Evolutionary conservation across 2,888 invertebrate species (phyloP).

Genomic region (Onchidella celtica): DNA sequence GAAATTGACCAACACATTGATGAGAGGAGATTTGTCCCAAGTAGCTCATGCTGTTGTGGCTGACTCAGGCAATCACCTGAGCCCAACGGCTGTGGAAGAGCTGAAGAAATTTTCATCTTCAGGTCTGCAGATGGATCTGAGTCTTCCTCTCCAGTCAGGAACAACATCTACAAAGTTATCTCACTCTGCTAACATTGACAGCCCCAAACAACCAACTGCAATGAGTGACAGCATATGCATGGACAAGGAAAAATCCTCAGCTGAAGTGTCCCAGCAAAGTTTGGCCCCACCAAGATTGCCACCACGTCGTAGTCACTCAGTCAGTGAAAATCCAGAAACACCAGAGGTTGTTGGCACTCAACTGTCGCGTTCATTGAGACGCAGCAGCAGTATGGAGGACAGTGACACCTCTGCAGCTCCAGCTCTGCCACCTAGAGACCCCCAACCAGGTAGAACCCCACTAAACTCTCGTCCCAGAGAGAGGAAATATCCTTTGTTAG

Average conservation of each 20-base stretch:
- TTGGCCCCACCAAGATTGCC: conserved; percentile 33
- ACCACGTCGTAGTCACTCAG: conserved; percentile 39
- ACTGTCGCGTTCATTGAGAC: neutral
- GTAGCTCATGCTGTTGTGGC: neutral
- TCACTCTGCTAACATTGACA: neutral
- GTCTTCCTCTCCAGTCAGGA: neutral
- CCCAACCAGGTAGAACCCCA: conserved; percentile 37
- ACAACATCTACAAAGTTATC: too few species aligned
- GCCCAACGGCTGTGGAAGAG: neutral
- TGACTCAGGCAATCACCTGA: neutral
- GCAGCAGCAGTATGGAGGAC: conserved; percentile 26
- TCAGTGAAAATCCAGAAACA: conserved; percentile 40
- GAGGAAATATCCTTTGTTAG: conserved; percentile 32
- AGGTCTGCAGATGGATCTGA: neutral
- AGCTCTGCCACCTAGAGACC: conserved; percentile 40
- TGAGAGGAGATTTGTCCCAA: neutral
- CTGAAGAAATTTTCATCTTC: neutral
- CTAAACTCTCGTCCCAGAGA: conserved; percentile 38
- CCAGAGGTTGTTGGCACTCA: neutral
- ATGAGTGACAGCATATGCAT: neutral
- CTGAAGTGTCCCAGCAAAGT: too few species aligned
- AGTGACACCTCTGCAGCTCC: conserved; percentile 4
- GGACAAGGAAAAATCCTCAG: neutral
- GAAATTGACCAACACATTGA: neutral
- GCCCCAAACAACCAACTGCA: neutral